These are phyloP conservation scores for Limnephilus rhombicus DNA, from an alignment of 2,888 invertebrate species.

Conservation along the genomic window DNA sequence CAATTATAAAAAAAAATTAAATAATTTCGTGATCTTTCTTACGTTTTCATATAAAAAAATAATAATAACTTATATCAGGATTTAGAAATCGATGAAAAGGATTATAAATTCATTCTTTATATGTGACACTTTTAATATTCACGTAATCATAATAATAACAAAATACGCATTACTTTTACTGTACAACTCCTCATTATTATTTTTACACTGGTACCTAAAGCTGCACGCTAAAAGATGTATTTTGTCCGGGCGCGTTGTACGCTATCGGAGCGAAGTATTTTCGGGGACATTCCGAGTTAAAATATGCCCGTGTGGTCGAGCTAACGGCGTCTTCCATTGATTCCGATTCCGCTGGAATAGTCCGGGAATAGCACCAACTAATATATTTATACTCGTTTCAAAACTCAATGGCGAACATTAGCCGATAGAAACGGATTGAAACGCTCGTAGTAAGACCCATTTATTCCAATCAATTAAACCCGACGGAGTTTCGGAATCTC, in stretches of 20 bases:
- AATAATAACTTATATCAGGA: too few relatives aligned
- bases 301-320: slow-evolving; percentile 44
- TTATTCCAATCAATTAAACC: slow-evolving; percentile 21
- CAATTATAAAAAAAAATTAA: too few relatives aligned
- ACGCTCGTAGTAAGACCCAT: not conserved
- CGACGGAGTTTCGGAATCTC: not conserved
- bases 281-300: slow-evolving; percentile 52
- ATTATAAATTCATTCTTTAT: too few relatives aligned
- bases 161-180: too few relatives aligned
- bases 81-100: too few relatives aligned
- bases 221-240: not conserved
- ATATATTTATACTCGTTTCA: slow-evolving; percentile 26
- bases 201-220: not conserved
- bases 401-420: slow-evolving; percentile 23
- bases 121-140: too few relatives aligned
- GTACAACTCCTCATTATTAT: too few relatives aligned
- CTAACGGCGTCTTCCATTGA: slow-evolving; percentile 21
- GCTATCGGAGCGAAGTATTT: slow-evolving; percentile 32
- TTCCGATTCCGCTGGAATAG: not conserved
- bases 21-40: too few relatives aligned
- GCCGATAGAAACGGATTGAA: not conserved
- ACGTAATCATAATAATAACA: too few relatives aligned
- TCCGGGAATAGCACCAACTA: not conserved
- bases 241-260: not conserved
- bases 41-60: too few relatives aligned